Base-by-base conservation (phyloP, 2,888 invertebrate genomes). In the Coelopa pilipes region DNA sequence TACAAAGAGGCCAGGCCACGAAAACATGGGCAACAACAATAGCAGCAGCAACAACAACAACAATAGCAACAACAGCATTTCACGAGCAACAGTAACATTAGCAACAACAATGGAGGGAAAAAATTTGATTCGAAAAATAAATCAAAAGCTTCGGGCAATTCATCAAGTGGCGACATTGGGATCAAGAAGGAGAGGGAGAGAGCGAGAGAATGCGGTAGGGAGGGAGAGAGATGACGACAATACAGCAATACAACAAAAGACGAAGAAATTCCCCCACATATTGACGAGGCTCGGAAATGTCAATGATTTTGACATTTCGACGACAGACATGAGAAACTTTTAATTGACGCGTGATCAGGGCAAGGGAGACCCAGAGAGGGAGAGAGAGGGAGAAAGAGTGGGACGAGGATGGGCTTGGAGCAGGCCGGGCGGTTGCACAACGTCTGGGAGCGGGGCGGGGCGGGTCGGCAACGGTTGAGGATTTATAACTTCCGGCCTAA, bases 221-320 rank as follows among this genome's bases (percentile, higher is more conserved):
- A 34, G 34, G 34, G 2, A 7, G 34, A 34, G 34, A 34, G 2
- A 34, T 34, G 34, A 34, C 7, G 34, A 34, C 34, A 34, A 34
- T 34, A 34, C 34, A 34, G 7, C 34, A 34, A 34, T 34, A n/a
- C n/a, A 34, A 34, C 34, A 34, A 34, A 2, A 34, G 34, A 34
- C 7, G 4, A 2, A 34, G 34, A 34, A 34, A 34, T 34, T 2
- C 34, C 7, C 34, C 34, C 34, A 34, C 7, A 34, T 55, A 9
- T 55, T n/a, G 65, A 17, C 46, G n/a, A 15, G 46, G 15, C 49
- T 74, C 63, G 47, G 78, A 82, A 81, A 81, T 82, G 82, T 81
- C 82, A 82, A 81, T 80, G 82, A 75, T 82, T 80, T 82, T 82
- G 82, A 82, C 82, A 81, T 82, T 79, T 81, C 45, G 78, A 78